These are phyloP conservation scores for Macroteleia sp. DNA, from an alignment of 2,888 invertebrate genomes.

Conservation along the genomic window DNA sequence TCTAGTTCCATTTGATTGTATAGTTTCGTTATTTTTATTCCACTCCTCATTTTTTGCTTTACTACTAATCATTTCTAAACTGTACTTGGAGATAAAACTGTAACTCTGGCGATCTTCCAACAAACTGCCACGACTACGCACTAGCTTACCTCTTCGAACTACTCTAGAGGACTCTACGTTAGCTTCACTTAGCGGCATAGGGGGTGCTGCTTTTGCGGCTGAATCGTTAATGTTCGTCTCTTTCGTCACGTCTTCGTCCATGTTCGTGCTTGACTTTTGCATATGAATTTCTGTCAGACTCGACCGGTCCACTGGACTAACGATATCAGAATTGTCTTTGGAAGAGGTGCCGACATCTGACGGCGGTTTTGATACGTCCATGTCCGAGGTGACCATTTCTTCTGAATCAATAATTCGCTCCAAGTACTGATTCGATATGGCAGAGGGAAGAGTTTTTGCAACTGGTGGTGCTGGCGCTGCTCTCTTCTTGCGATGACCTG, in stretches of 20 bases:
- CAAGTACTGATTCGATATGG: constrained; percentile 78
- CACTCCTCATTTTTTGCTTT: too few species aligned
- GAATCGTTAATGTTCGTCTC: constrained; percentile 24
- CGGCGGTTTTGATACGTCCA: constrained; percentile 79
- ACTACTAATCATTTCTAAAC: constrained; percentile 63
- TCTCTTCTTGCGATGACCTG: constrained; percentile 86
- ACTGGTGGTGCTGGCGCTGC: constrained; percentile 85
- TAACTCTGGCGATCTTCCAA: constrained; percentile 69
- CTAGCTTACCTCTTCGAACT: constrained; percentile 81
- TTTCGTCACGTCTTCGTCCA: constrained; percentile 29
- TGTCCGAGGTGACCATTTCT: constrained; percentile 80
- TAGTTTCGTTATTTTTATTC: too few species aligned
- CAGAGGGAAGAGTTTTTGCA: constrained; percentile 74
- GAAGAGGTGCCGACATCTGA: constrained; percentile 77
- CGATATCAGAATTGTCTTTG: constrained; percentile 74
- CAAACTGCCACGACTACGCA: constrained; percentile 68
- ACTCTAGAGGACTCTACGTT: constrained; percentile 75
- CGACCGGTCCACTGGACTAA: constrained; percentile 59
- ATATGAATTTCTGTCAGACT: constrained; percentile 17
- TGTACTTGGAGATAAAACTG: constrained; percentile 73
- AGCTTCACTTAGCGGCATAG: constrained; percentile 38
- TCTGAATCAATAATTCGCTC: constrained; percentile 82
- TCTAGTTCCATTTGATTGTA: too few species aligned
- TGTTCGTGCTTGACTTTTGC: not conserved
- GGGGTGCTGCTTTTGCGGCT: constrained; percentile 29